Base-by-base conservation (phyloP, 2,888 invertebrate species). In the Drosophila sordidula region DNA sequence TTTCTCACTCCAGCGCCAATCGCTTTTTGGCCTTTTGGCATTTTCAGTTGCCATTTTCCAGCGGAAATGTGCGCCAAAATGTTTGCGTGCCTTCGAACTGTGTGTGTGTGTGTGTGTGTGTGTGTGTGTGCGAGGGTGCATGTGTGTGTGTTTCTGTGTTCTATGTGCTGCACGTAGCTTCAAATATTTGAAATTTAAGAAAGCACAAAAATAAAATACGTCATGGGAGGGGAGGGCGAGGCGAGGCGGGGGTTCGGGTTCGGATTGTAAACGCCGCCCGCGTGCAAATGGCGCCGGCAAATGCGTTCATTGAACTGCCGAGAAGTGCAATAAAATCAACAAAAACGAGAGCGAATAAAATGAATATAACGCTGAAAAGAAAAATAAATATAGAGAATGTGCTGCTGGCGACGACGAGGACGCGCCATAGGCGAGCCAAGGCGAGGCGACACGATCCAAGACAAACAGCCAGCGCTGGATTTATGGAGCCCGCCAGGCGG, bases 21-120 rank as follows among this genome's bases (percentile, higher is more conserved):
- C 52, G 25, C 39, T 51, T 62, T 68, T 77, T 75, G 77, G 81
- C 67, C 72, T 73, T 75, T 82, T 82, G 78, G 74, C 84, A 80
- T 81, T 82, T 71, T 70, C 59, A 70, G 68, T 80, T 74, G 80
- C 80, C 75, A 79, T 80, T 84, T 80, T 74, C 69, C 32, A 70
- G 70, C 82, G 85, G 82, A 82, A 82, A 82, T 82, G 78, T 82
- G 78, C 81, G 75, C 84, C 80, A 82, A 83, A 83, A 83, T 83
- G 85, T 67, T 83, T 78, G 85, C 82, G 82, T 83, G 82, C 75
- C 59, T 59, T 44, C 36, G 18, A 49, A 34, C 18, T 45, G 29
- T 39, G 39, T 18, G 29, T 12, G 45, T 32, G 29, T 32, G n/a
- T 26, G 41, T 36, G 41, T 41, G 44, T 42, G 39, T 18, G n/a